Evolutionary conservation across 2,113 vertebrate genomes (phyloP).

Genomic region (Climacteris rufus): DNA sequence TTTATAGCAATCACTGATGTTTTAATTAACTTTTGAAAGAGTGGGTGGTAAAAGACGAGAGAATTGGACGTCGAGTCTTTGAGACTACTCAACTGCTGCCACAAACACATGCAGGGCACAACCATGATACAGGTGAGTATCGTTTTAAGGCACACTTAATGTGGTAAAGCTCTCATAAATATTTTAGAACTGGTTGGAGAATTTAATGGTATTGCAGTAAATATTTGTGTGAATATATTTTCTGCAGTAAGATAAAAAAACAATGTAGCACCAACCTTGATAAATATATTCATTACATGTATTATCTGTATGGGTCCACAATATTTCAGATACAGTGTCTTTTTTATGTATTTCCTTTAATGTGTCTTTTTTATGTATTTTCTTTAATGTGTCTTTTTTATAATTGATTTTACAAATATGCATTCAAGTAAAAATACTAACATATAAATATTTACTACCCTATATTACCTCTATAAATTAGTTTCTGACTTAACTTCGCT

Average conservation of each 20-base stretch:
- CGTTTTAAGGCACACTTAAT: accelerated
- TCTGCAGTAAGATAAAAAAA: not conserved
- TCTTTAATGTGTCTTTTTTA: not conserved
- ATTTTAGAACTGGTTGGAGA: not conserved
- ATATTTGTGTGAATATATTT: not conserved
- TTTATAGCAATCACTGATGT: not conserved
- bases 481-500: not conserved
- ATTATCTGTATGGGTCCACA: not conserved
- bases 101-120: not conserved
- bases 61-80: not conserved
- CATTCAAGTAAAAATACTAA: not conserved
- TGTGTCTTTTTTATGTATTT: not conserved
- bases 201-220: not conserved
- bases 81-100: not conserved
- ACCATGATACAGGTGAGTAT: not conserved
- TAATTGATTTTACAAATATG: not conserved
- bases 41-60: not conserved
- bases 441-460: not conserved
- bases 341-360: not conserved
- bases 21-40: not conserved
- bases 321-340: not conserved
- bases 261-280: not conserved
- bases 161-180: not conserved
- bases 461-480: not conserved
- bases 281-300: not conserved